Percentiles rank a stretch among this genome's conserved stretches.
phyloP scores from a whole-genome alignment of 2,113 vertebrate species.

The Erythrolamprus reginae region DNA sequence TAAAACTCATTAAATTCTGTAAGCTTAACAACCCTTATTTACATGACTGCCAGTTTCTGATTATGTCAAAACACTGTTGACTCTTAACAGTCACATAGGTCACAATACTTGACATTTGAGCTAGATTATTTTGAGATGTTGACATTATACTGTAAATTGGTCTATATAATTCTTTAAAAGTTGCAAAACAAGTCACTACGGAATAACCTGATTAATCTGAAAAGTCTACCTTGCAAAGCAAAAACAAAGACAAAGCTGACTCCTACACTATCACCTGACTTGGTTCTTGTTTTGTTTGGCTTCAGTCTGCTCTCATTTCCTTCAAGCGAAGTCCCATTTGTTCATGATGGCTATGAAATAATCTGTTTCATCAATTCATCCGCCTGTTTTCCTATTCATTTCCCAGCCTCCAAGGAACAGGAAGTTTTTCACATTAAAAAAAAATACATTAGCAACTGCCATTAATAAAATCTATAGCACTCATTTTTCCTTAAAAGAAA shows the following conservation, averaged over 20 bases:
- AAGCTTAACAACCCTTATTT: background rate
- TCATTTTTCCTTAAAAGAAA: background rate
- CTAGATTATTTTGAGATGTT: background rate
- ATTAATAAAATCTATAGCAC: background rate
- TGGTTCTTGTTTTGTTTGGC: background rate
- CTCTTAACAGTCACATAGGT: background rate
- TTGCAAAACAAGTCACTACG: background rate
- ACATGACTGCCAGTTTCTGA: background rate
- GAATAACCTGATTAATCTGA: background rate
- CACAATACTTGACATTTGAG: background rate
- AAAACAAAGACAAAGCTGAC: background rate
- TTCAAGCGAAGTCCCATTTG: constrained; percentile 6
- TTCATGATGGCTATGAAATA: constrained; percentile 2
- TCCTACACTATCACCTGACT: background rate
- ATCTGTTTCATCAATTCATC: constrained; percentile 29
- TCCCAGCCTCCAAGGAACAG: background rate
- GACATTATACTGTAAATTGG: background rate
- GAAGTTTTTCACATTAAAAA: background rate
- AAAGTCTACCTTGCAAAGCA: constrained; percentile 6
- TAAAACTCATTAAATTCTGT: background rate
- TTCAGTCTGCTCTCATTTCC: background rate
- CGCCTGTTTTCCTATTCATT: constrained; percentile 22
- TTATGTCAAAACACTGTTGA: background rate
- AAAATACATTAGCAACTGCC: background rate
- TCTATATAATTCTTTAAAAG: background rate